A percentile compares a stretch with the other conserved stretches of the same genome.
Evolutionary conservation across 2,797 vertebrate genomes (phyloP).

Genomic region (Artibeus lituratus): DNA sequence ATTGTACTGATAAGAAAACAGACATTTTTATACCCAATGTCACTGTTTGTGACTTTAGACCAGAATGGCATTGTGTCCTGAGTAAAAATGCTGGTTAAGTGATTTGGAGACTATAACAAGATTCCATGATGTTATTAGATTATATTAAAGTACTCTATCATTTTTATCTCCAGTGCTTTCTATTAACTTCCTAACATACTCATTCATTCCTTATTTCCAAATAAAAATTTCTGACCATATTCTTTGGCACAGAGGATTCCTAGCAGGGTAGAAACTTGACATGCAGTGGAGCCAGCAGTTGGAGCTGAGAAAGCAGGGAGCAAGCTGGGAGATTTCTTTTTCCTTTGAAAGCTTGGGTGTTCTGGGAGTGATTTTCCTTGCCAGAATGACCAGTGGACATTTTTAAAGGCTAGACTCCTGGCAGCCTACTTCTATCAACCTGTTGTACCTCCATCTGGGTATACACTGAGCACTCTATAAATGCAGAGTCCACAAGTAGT

Average conservation of each 20-base stretch:
- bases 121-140: not conserved
- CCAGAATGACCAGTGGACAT: not conserved
- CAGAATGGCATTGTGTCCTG: not conserved
- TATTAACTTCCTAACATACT: not conserved
- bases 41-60: not conserved
- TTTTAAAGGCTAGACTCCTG: not conserved
- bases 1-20: not conserved
- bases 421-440: not conserved
- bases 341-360: not conserved
- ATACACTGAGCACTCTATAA: not conserved
- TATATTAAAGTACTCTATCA: not conserved
- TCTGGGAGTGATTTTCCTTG: not conserved
- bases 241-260: not conserved
- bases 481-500: not conserved
- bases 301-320: not conserved
- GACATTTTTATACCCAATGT: not conserved
- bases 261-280: not conserved
- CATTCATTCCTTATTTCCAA: not conserved
- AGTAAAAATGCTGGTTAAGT: not conserved
- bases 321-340: not conserved
- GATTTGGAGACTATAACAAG: not conserved
- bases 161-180: not conserved
- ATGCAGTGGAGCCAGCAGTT: fast-evolving
- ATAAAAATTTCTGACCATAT: not conserved
- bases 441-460: not conserved